phyloP scores from a whole-genome alignment of 2,888 invertebrate species.

The Argyra leucocephala region DNA sequence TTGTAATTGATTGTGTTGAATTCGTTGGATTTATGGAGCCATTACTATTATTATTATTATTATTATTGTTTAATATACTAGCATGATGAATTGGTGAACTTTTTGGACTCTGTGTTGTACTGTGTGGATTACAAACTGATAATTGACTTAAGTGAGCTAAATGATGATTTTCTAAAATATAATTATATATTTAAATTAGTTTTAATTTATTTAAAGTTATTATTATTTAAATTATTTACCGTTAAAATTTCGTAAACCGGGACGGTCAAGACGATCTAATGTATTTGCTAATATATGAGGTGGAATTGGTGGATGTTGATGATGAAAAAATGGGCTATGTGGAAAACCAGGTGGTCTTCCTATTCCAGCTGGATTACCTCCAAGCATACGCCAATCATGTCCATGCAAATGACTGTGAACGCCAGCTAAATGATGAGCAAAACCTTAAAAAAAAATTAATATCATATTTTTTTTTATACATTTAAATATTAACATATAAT shows the following conservation, averaged over 20 bases:
- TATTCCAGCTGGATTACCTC: slow-evolving; percentile 35
- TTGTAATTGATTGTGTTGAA: slow-evolving; percentile 36
- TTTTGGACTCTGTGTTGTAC: slow-evolving; percentile 58
- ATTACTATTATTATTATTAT: slow-evolving; percentile 9
- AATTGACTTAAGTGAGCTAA: slow-evolving; percentile 34
- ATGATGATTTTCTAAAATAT: slow-evolving; percentile 30
- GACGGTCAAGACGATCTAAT: slow-evolving; percentile 44
- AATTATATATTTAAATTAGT: slow-evolving; percentile 8
- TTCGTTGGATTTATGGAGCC: slow-evolving; percentile 19
- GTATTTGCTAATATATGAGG: slow-evolving; percentile 47
- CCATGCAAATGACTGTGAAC: slow-evolving; percentile 57
- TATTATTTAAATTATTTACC: slow-evolving; percentile 27
- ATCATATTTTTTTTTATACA: slow-evolving; percentile 7
- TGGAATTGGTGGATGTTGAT: slow-evolving; percentile 49
- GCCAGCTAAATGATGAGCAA: slow-evolving; percentile 65
- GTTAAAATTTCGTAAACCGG: slow-evolving; percentile 32
- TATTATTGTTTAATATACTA: not conserved
- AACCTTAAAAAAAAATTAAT: slow-evolving; percentile 47
- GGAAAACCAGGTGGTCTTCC: slow-evolving; percentile 35
- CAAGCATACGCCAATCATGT: slow-evolving; percentile 52
- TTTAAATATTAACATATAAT: too few relatives aligned
- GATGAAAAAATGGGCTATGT: slow-evolving; percentile 45
- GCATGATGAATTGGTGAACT: slow-evolving; percentile 46
- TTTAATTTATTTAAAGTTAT: not conserved
- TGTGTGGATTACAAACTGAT: slow-evolving; percentile 52